Base-by-base conservation (phyloP, 2,888 invertebrate species). In the Rhyacophila evoluta region DNA sequence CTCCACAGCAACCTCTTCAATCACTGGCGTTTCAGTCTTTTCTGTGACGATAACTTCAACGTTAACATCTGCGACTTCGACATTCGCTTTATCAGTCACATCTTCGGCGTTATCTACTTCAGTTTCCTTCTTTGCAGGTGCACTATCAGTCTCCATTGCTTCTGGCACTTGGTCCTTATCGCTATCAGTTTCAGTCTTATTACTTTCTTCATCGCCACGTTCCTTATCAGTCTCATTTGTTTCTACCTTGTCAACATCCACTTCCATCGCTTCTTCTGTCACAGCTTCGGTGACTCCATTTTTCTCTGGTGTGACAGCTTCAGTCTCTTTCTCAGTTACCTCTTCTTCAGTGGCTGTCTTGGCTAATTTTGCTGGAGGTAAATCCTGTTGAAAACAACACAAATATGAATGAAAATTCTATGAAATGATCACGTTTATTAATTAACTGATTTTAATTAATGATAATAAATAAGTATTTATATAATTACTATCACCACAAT, bases 351-450 rank as follows among this genome's bases (percentile, higher is more conserved):
- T 89, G 29, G 41, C 33, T 11, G 78, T 91, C 85, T 92, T 92
- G 25, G 89, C 86, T 69, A 92, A 85, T 86, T 92, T 92, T 28
- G 91, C 86, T 27, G 92, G 91, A 82, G 89, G 87, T 76, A 84
- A 86, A 85, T 86, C 83, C 81, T 82, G 74, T 71, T 72, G 81
- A 77, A 74, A 69, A 79, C 67, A 37, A 75, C 72, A 19, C 69
- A 55, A n/a, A n/a, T n/a, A n/a, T n/a, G n/a, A n/a, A n/a, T n/a
- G n/a, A n/a, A n/a, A n/a, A n/a, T n/a, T n/a, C n/a, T n/a, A n/a
- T n/a, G n/a, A n/a, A n/a, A n/a, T n/a, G n/a, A n/a, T n/a, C n/a
- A n/a, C n/a, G n/a, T n/a, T n/a, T n/a, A n/a, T n/a, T n/a, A n/a
- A n/a, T n/a, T n/a, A n/a, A n/a, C n/a, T n/a, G n/a, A n/a, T n/a